Evolutionary conservation across 1,140 invertebrate genomes (phyloP), one percentile per base, ranked within the genome.

Genomic region (Goniozus legneri): DNA sequence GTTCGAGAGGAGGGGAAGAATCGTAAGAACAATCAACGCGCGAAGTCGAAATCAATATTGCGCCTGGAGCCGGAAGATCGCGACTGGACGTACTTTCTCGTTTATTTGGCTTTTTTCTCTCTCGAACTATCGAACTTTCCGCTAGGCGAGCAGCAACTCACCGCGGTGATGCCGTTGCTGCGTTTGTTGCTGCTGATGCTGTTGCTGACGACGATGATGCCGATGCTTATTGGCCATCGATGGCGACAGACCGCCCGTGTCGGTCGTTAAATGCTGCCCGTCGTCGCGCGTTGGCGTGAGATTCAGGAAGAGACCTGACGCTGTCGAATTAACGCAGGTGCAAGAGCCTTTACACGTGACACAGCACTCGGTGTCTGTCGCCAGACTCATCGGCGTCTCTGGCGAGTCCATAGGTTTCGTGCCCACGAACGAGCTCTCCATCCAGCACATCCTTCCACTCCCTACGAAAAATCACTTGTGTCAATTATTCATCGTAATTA

Each of bases 381-480:
- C 69, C 69, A 68, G 68, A 52, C 77, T 84, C 49, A 86, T 78
- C 20, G 88, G 88, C 47, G 88, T 91, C 72, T 89, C 86, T 10
- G 88, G 89, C 27, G 88, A 89, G 51, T 91, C 89, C 58, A 91
- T 73, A 6, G 89, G 89, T 58, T 87, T 84, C 54, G 84, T 86
- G 51, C 91, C 86, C 50, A 93, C 89, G 76, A 94, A 94, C 47
- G 89, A 91, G 73, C 89, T 92, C 70, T 94, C 91, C 67, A 94
- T 80, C 91, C 91, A 94, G 67, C 88, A 91, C 54, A 82, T 65
- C 52, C 77, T 76, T 46, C 72, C 71, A 54, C 79, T 77, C 54
- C 77, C 78, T 64, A n/a, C n/a, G n/a, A n/a, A n/a, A n/a, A n/a
- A n/a, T n/a, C n/a, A n/a, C n/a, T n/a, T n/a, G n/a, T n/a, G n/a